A percentile compares a stretch with the other conserved stretches of the same genome.
These are phyloP conservation scores for Pseudoips prasinana DNA, from an alignment of 2,888 invertebrate species.

Conservation along the genomic window DNA sequence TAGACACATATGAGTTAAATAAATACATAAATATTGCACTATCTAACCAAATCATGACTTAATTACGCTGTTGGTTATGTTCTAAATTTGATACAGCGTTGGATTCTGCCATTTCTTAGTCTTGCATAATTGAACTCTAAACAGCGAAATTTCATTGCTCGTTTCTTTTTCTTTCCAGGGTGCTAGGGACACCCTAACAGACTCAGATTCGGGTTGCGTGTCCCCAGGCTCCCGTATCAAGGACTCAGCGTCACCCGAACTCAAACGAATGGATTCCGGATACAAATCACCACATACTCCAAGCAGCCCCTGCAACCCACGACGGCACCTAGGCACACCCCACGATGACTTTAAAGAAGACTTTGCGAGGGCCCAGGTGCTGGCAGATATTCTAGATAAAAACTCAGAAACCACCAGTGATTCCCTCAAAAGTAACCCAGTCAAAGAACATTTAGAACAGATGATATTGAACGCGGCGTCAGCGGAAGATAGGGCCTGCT, in stretches of 20 bases:
- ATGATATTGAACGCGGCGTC: slow-evolving; percentile 76
- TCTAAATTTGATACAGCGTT: too few species aligned
- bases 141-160: too few species aligned
- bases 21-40: too few species aligned
- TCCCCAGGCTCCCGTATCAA: slow-evolving; percentile 78
- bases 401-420: slow-evolving; percentile 71
- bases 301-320: slow-evolving; percentile 70
- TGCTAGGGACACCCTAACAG: slow-evolving; percentile 76
- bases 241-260: slow-evolving; percentile 78
- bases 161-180: slow-evolving; percentile 53
- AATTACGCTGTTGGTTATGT: too few species aligned
- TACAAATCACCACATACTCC: slow-evolving; percentile 75
- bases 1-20: too few species aligned
- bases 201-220: slow-evolving; percentile 79
- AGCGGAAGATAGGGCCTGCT: slow-evolving; percentile 82
- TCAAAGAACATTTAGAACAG: slow-evolving; percentile 75
- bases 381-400: slow-evolving; percentile 69
- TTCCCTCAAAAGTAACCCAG: slow-evolving; percentile 70
- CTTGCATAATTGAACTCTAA: too few species aligned
- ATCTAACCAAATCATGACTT: too few species aligned
- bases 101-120: too few species aligned
- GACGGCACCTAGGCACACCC: slow-evolving; percentile 58
- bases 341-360: slow-evolving; percentile 77
- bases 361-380: slow-evolving; percentile 73
- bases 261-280: slow-evolving; percentile 79